These are phyloP conservation scores for Ceyx melanurus DNA, from an alignment of 2,113 vertebrate species.

Conservation along the genomic window DNA sequence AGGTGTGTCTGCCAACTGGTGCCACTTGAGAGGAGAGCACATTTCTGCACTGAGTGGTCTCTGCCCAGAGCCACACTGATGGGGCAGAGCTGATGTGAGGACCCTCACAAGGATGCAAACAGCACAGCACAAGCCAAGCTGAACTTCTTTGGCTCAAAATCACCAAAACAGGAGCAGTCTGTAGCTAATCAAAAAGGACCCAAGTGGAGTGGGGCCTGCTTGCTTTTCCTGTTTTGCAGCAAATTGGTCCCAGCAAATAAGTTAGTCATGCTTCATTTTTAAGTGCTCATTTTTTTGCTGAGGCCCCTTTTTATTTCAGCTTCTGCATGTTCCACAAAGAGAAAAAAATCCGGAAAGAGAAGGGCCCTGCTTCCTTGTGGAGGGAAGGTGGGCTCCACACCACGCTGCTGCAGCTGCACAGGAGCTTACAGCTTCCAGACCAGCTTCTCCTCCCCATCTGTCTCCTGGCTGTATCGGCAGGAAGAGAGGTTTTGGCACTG, in stretches of 20 bases:
- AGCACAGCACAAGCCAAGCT: neutral
- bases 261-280: neutral
- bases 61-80: neutral
- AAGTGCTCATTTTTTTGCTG: neutral
- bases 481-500: neutral
- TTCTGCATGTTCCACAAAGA: neutral
- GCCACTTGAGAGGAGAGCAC: neutral
- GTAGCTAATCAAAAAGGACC: neutral
- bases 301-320: neutral
- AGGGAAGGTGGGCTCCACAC: neutral
- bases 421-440: neutral
- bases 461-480: neutral
- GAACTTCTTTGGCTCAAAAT: neutral
- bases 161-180: neutral
- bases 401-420: neutral
- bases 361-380: neutral
- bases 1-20: neutral
- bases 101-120: neutral
- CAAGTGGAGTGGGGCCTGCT: neutral
- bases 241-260: constrained; percentile 1
- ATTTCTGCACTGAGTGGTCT: neutral
- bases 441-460: neutral
- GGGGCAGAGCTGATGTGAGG: neutral
- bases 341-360: neutral
- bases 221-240: neutral